Percentiles rank a stretch among this genome's conserved stretches.
These are phyloP conservation scores for Pseudobourletiella spinata DNA, from an alignment of 1,140 invertebrate genomes.

Conservation along the genomic window DNA sequence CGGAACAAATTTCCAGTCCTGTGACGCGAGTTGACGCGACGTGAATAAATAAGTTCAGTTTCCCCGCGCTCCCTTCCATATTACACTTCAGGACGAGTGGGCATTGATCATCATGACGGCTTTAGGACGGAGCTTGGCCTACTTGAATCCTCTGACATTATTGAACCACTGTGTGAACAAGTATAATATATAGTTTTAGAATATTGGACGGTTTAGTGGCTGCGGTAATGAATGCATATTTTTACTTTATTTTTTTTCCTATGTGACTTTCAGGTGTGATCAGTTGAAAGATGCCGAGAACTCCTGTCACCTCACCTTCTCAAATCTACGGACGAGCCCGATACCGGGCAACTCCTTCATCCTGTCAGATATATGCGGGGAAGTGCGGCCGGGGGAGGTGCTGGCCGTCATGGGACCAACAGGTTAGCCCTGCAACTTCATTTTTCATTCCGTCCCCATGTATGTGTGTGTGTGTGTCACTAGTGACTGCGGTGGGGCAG, in stretches of 20 bases:
- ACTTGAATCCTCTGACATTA: neutral
- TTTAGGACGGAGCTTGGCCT: neutral
- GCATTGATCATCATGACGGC: neutral
- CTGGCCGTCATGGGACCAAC: slow-evolving; percentile 75
- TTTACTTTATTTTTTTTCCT: neutral
- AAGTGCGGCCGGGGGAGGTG: slow-evolving; percentile 66
- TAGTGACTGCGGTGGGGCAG: too few species aligned
- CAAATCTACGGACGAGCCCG: slow-evolving; percentile 22
- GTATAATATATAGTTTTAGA: neutral
- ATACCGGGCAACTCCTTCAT: slow-evolving; percentile 26
- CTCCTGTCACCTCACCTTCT: slow-evolving; percentile 33
- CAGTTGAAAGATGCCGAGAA: slow-evolving; percentile 24
- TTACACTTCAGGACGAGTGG: too few species aligned
- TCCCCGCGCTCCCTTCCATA: too few species aligned
- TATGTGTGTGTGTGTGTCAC: too few species aligned
- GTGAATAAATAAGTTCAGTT: too few species aligned
- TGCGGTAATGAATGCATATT: neutral
- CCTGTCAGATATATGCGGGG: slow-evolving; percentile 54
- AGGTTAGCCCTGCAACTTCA: slow-evolving; percentile 44
- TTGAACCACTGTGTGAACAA: neutral
- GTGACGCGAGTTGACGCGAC: too few species aligned
- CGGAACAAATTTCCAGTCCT: too few species aligned
- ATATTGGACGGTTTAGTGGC: too few species aligned
- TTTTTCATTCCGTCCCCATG: too few species aligned
- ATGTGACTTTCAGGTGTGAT: slow-evolving; percentile 14